Evolutionary conservation across 2,797 vertebrate genomes (phyloP).

Genomic region (Rhynchonycteris naso): DNA sequence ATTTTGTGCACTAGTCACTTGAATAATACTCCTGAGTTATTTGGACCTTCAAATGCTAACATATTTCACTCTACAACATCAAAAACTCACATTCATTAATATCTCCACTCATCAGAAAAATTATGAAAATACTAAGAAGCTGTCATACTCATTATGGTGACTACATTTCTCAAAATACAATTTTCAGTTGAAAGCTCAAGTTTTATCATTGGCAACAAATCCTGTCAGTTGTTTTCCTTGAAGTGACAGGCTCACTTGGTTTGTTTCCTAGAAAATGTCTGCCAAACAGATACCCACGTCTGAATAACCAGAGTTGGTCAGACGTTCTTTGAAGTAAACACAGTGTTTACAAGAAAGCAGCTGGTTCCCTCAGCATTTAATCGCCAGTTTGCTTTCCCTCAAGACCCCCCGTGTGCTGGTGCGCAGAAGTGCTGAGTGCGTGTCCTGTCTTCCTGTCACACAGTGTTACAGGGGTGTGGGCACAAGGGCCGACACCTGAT

Average conservation of each 20-base stretch:
- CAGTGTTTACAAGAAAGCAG: neutral
- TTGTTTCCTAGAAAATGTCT: slow-evolving; percentile 3
- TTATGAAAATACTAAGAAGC: neutral
- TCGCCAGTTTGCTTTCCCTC: fast-evolving
- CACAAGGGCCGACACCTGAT: neutral
- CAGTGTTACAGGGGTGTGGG: fast-evolving
- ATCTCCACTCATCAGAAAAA: slow-evolving; percentile 23
- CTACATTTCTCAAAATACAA: neutral
- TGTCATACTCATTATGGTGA: neutral
- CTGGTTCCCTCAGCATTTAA: neutral
- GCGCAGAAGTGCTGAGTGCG: fast-evolving
- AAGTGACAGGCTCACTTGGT: slow-evolving; percentile 14
- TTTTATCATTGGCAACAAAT: slow-evolving; percentile 9
- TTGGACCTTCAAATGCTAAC: neutral
- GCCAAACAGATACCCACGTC: neutral
- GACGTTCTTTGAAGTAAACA: neutral
- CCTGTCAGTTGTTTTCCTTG: neutral
- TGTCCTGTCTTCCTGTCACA: neutral
- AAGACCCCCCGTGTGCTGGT: neutral
- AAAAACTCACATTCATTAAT: neutral
- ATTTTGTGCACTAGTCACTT: neutral
- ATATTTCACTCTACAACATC: neutral
- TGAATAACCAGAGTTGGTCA: neutral
- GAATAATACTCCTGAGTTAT: neutral
- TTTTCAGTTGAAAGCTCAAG: neutral